phyloP scores from a whole-genome alignment of 2,797 vertebrate species.

The Pristis pectinata region DNA sequence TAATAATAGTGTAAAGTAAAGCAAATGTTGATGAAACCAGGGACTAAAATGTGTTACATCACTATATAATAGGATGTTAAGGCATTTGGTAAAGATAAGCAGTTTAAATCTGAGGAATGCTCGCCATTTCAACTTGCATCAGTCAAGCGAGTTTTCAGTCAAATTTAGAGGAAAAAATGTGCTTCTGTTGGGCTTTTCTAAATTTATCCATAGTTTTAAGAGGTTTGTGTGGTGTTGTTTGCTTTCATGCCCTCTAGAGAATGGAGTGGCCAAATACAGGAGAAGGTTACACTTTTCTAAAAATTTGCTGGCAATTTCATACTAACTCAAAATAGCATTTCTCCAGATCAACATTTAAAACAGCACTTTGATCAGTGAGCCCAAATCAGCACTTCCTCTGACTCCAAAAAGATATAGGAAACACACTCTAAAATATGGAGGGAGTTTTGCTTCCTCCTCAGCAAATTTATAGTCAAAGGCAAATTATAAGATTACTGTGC shows the following conservation, averaged over 20 bases:
- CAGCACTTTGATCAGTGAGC: background rate
- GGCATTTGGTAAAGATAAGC: background rate
- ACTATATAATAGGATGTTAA: no score
- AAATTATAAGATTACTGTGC: conserved; percentile 43
- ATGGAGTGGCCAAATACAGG: background rate
- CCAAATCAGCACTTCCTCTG: background rate
- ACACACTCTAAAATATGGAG: conserved; percentile 40
- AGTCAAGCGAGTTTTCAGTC: background rate
- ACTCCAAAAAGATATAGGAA: background rate
- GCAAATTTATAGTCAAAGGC: conserved; percentile 40
- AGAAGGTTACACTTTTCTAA: background rate
- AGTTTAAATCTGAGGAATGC: background rate
- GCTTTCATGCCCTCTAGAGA: background rate
- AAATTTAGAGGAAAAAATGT: conserved; percentile 12
- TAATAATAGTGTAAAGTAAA: no score
- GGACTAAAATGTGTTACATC: no score
- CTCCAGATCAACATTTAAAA: background rate
- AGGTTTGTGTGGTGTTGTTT: background rate
- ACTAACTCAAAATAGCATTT: background rate
- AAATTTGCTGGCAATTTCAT: background rate
- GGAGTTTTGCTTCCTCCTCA: conserved; percentile 30
- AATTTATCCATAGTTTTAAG: background rate
- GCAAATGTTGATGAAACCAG: no score
- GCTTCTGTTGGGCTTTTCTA: background rate
- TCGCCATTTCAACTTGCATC: background rate